Evolutionary conservation across 30 jellyfish, hydroid and myxozoan genomes (phyloP).

Genomic region (Aurelia aurita complex sp. Pacific): DNA sequence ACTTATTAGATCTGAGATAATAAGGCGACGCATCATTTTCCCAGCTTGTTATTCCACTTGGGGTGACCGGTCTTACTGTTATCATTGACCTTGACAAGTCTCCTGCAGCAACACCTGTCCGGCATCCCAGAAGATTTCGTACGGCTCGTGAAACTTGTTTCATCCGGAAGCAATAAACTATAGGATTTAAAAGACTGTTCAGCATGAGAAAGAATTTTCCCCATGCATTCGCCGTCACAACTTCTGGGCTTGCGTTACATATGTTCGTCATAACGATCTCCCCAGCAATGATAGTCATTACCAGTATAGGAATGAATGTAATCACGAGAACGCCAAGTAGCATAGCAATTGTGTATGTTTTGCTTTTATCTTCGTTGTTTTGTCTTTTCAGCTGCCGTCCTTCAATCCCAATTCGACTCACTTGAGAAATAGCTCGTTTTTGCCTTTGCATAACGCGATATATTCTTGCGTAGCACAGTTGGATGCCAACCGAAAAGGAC

Average conservation of each 20-base stretch:
- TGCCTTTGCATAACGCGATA: conserved; percentile 5
- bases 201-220: conserved; percentile 14
- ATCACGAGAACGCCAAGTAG: background rate
- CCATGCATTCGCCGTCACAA: background rate
- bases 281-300: background rate
- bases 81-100: no score
- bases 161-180: conserved; percentile 24
- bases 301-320: conserved; percentile 19
- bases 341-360: conserved; percentile 9
- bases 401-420: conserved; percentile 5
- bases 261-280: background rate
- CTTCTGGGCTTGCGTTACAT: conserved; percentile 7
- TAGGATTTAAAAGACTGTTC: conserved; percentile 17
- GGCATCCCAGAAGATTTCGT: background rate
- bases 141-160: conserved; percentile 9
- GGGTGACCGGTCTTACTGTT: no score
- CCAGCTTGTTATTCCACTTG: no score
- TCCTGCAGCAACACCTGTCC: no score
- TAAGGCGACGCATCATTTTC: no score
- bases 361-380: conserved; percentile 6
- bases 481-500: background rate
- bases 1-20: no score
- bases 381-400: background rate
- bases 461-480: conserved; percentile 12
- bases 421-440: background rate